Conservation (phyloP, 2,797 vertebrate genomes). For the Adelosebastes latens region DNA sequence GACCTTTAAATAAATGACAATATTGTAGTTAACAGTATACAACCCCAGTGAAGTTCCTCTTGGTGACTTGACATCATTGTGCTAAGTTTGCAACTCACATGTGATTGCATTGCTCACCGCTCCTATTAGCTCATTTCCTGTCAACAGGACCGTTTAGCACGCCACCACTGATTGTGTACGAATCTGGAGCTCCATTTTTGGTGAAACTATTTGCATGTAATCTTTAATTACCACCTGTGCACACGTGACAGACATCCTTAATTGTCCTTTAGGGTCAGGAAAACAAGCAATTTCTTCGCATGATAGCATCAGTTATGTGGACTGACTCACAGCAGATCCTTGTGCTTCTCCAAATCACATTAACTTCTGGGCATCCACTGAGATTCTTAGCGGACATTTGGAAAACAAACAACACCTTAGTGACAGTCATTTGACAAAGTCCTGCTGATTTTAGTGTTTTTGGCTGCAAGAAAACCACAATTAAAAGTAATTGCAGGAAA, state of each 20-base stretch:
- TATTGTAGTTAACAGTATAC: background rate
- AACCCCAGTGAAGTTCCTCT: background rate
- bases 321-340: conserved; percentile 32
- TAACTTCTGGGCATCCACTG: background rate
- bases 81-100: conserved; percentile 35
- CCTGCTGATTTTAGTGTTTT: background rate
- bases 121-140: conserved; percentile 22
- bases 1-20: background rate
- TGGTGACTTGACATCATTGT: conserved; percentile 8
- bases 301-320: conserved; percentile 22
- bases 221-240: conserved; percentile 2
- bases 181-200: background rate
- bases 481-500: conserved; percentile 46
- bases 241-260: background rate
- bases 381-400: conserved; percentile 5
- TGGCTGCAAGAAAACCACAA: conserved; percentile 3
- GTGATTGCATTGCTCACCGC: conserved; percentile 27
- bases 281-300: background rate
- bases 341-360: conserved; percentile 47
- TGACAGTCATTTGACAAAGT: background rate
- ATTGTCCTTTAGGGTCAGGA: background rate
- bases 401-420: background rate
- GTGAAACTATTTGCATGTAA: background rate
- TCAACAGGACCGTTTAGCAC: conserved; percentile 9
- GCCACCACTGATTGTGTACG: background rate